These are phyloP conservation scores for Porites rus DNA, from an alignment of 92 coral and sea anemone species.

Conservation along the genomic window DNA sequence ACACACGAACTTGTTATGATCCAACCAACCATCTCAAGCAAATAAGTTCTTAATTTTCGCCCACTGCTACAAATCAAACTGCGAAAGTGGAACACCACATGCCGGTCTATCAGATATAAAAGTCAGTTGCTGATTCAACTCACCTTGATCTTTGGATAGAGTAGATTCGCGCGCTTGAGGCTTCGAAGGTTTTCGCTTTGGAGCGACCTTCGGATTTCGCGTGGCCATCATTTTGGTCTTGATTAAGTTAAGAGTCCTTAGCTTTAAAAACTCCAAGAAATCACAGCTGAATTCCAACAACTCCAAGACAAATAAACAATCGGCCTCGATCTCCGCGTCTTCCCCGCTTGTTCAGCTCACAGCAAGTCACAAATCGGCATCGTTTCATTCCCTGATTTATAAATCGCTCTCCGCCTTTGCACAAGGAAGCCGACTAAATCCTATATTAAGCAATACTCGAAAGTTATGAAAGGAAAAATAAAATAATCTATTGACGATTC, in stretches of 20 bases:
- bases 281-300: conserved; percentile 42
- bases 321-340: neutral
- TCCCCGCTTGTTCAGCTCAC: neutral
- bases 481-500: neutral
- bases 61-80: too few relatives aligned
- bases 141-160: conserved; percentile 82
- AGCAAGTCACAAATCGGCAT: neutral
- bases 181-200: conserved; percentile 70
- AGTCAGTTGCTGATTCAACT: neutral
- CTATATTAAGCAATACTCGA: conserved; percentile 13
- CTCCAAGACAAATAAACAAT: conserved; percentile 40
- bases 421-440: conserved; percentile 7
- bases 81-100: neutral
- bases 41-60: too few relatives aligned
- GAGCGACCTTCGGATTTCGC: conserved; percentile 85
- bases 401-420: neutral
- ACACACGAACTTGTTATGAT: neutral
- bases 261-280: neutral
- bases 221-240: conserved; percentile 88
- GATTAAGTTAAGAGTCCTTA: neutral
- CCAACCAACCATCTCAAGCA: neutral
- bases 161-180: conserved; percentile 58
- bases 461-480: conserved; percentile 21
- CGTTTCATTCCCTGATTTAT: neutral
- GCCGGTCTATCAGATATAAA: neutral